Evolutionary conservation across 2,797 vertebrate genomes (phyloP), one percentile per base, ranked within the genome.

Genomic region (Tokudaia muenninki): DNA sequence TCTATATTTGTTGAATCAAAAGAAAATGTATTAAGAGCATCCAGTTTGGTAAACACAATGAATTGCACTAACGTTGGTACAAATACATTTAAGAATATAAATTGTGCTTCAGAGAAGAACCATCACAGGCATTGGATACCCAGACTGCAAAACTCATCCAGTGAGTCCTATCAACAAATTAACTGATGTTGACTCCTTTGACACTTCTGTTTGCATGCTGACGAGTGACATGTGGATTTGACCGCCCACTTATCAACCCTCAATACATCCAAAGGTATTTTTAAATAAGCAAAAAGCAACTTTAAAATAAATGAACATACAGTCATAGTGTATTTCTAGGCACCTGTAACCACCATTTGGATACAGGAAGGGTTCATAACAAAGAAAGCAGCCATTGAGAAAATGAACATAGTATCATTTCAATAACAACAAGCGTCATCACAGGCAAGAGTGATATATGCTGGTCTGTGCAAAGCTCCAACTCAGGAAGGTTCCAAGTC

Each of bases 141-240:
- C n/a, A 81, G 10, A 26, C 41, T 74, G 0, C 52, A 79, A 75
- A 61, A 86, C 24, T 88, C 57, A 70, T 44, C 63, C 87, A 86
- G 26, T 80, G 87, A 94, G 74, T 90, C 37, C 96, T 92, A 52
- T 47, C 94, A 91, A 87, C 92, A 92, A 61, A 92, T 88, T 82
- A 97, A 94, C 82, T 74, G 41, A 81, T 81, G 16, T 52, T n/a
- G 17, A 81, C 67, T 95, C 2, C 0, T 65, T 11, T 90, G 65
- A 75, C 41, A 93, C 83, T 92, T 95, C 47, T 92, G 47, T 87
- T 96, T 61, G 50, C n/a, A 94, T 55, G 44, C 41, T 90, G 92
- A 95, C 59, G 86, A 96, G 88, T 82, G 72, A 78, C 65, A 59
- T 78, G 8, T 19, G 83, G 83, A 91, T 81, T 93, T 96, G 59